These are phyloP conservation scores for Lipotes vexillifer DNA, from an alignment of 2,113 vertebrate genomes.

Conservation along the genomic window DNA sequence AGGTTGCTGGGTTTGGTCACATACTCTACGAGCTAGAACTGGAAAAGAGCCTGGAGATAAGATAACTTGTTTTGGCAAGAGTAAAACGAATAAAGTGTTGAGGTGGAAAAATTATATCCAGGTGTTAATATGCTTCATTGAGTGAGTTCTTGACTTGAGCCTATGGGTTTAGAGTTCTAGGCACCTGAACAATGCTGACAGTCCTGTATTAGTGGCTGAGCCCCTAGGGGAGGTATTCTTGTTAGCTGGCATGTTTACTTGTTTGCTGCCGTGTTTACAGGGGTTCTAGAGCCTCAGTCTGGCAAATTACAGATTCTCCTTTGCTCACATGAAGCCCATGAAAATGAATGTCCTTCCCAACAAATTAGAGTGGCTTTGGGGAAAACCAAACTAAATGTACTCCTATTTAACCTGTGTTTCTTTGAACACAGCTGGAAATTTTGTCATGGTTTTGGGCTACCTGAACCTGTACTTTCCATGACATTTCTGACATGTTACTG, in stretches of 20 bases:
- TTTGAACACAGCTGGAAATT: slow-evolving; percentile 19
- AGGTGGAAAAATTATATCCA: neutral
- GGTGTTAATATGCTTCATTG: neutral
- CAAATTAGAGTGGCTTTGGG: neutral
- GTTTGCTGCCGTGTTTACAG: neutral
- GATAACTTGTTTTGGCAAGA: neutral
- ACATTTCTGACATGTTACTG: neutral
- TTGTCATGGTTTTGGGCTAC: neutral
- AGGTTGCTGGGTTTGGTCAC: neutral
- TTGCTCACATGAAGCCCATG: neutral
- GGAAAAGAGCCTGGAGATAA: neutral
- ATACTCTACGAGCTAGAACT: neutral
- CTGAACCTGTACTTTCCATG: neutral
- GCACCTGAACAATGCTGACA: neutral
- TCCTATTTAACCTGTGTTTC: neutral
- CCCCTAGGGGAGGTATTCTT: neutral
- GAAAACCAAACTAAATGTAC: neutral
- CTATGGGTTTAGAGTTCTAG: neutral
- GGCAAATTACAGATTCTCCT: neutral
- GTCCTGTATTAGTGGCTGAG: neutral
- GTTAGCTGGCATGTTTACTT: neutral
- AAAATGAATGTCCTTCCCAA: neutral
- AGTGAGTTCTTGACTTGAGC: neutral
- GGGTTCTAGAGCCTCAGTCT: neutral
- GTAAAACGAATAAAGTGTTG: neutral